Evolutionary conservation across 1,140 invertebrate genomes (phyloP).

Genomic region (Chlorops oryzae): DNA sequence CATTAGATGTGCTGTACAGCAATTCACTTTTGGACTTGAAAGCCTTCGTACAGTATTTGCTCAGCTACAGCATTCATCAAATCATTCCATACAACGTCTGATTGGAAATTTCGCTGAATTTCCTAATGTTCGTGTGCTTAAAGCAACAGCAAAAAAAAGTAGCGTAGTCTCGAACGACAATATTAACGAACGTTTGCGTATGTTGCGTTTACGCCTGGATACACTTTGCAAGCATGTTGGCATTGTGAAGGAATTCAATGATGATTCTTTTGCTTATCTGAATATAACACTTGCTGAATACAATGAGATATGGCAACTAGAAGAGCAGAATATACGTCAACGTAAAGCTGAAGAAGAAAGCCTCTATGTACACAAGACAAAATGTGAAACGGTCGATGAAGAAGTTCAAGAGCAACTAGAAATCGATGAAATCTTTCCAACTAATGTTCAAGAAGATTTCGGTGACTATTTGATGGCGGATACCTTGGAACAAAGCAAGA

Average conservation of each 20-base stretch:
- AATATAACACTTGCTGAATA: too few species aligned
- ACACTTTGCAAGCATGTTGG: too few species aligned
- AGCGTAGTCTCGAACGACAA: too few species aligned
- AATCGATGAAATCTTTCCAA: slow-evolving; percentile 71
- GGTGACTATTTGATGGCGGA: slow-evolving; percentile 53
- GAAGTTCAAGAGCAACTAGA: slow-evolving; percentile 67
- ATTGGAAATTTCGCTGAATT: slow-evolving; percentile 33
- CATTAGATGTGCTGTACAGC: slow-evolving; percentile 32
- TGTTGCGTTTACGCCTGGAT: too few species aligned
- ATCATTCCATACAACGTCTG: slow-evolving; percentile 22
- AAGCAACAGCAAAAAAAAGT: too few species aligned
- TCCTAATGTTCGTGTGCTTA: slow-evolving; percentile 23
- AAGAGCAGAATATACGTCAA: slow-evolving; percentile 62
- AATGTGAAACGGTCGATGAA: slow-evolving; percentile 61
- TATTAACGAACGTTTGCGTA: too few species aligned
- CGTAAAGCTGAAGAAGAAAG: slow-evolving; percentile 69
- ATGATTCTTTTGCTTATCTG: neutral
- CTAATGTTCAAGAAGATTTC: slow-evolving; percentile 64
- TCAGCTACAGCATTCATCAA: too few species aligned
- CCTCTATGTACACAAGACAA: slow-evolving; percentile 72
- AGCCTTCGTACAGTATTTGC: too few species aligned
- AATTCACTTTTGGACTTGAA: slow-evolving; percentile 32
- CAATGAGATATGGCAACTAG: slow-evolving; percentile 67
- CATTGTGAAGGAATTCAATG: neutral
- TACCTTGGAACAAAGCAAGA: slow-evolving; percentile 43